Conservation (phyloP, 2,888 invertebrate species). For the Tridacna crocea region DNA sequence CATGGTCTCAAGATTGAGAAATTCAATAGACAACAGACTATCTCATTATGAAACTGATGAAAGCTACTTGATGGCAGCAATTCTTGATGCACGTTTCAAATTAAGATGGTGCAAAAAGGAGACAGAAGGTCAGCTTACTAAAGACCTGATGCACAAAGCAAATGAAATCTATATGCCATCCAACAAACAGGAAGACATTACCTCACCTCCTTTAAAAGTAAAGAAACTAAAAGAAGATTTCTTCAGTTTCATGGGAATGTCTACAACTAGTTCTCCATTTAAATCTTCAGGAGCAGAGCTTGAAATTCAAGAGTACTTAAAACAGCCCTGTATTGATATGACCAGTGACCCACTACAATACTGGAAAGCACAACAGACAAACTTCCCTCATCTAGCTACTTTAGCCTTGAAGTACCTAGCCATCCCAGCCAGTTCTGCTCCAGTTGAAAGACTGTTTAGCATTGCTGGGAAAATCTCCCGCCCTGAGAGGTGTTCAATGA, state of each 20-base stretch:
- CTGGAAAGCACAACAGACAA: constrained; percentile 25
- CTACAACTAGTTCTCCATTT: neutral
- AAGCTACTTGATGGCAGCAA: constrained; percentile 25
- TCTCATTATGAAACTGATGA: constrained; percentile 27
- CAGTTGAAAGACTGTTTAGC: constrained; percentile 44
- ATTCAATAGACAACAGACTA: constrained; percentile 18
- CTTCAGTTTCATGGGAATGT: constrained; percentile 35
- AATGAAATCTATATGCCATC: neutral
- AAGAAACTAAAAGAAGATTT: constrained; percentile 24
- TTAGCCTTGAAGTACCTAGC: constrained; percentile 30
- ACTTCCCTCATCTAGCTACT: constrained; percentile 19
- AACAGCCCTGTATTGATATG: constrained; percentile 18
- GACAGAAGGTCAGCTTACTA: neutral
- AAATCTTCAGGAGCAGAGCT: neutral
- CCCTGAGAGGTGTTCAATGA: constrained; percentile 42
- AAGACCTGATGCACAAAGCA: neutral
- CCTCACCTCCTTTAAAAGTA: constrained; percentile 22
- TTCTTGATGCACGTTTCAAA: constrained; percentile 40
- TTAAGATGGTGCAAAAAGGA: constrained; percentile 34
- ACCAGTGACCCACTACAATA: constrained; percentile 22
- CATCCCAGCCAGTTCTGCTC: constrained; percentile 40
- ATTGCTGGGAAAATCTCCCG: constrained; percentile 45
- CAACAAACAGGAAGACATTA: neutral
- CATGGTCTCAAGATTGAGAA: constrained; percentile 38
- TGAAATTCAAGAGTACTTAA: constrained; percentile 18